A percentile compares a stretch with the other conserved stretches of the same genome.
These are phyloP conservation scores for Pachypanchax playfairii DNA, from an alignment of 2,113 vertebrate genomes.

Conservation along the genomic window DNA sequence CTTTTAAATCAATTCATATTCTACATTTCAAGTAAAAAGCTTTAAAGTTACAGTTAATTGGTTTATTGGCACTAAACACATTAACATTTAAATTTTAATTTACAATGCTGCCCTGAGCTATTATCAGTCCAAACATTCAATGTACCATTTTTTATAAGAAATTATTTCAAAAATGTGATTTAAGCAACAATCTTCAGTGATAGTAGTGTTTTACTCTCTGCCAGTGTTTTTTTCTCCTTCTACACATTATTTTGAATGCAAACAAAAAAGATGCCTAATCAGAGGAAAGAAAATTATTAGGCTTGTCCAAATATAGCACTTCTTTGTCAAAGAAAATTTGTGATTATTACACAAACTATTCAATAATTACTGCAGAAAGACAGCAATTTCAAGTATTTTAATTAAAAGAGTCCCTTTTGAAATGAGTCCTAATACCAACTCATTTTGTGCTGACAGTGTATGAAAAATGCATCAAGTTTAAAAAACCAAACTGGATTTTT, in stretches of 20 bases:
- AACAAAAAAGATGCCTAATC: too few relatives aligned
- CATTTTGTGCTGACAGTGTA: too few relatives aligned
- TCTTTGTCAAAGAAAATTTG: neutral
- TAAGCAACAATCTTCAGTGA: constrained; percentile 7
- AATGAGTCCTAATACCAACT: neutral
- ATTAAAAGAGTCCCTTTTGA: neutral
- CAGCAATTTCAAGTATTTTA: neutral
- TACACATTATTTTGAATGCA: too few relatives aligned
- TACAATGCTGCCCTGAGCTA: constrained; percentile 26
- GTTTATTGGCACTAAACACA: constrained; percentile 3
- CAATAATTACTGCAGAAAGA: neutral
- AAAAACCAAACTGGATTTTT: neutral
- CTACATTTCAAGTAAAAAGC: constrained; percentile 36
- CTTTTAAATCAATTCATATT: constrained; percentile 5
- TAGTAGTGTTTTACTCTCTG: constrained; percentile 14
- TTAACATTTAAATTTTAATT: constrained; percentile 6
- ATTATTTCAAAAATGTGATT: neutral
- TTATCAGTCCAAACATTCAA: constrained; percentile 1
- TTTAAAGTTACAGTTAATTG: constrained; percentile 6
- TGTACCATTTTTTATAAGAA: neutral
- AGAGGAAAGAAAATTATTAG: neutral
- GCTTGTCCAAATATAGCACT: neutral
- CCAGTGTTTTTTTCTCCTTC: neutral
- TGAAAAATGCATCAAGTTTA: neutral
- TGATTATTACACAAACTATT: neutral